Conservation (phyloP, 92 coral and sea anemone genomes). For the Isaurus tuberculatus region DNA sequence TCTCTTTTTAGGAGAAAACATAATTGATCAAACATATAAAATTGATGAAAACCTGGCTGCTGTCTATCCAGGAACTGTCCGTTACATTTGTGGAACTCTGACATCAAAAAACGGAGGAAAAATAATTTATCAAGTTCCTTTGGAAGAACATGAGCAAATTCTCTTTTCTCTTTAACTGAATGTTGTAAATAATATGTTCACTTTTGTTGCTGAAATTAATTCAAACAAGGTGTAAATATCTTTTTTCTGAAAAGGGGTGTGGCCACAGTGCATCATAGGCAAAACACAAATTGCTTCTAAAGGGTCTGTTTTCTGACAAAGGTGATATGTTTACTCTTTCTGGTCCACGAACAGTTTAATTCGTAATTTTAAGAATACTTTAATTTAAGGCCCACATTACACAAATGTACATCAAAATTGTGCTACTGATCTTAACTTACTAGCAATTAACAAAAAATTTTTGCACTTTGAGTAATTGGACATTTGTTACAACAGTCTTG, state of each 20-base stretch:
- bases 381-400: too few species aligned
- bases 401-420: too few species aligned
- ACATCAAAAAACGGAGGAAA: conserved; percentile 32
- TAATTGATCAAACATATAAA: conserved; percentile 46
- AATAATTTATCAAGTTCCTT: conserved; percentile 46
- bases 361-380: too few species aligned
- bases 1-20: conserved; percentile 41
- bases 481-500: too few species aligned
- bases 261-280: conserved; percentile 7
- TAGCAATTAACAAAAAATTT: too few species aligned
- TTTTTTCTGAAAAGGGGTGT: neutral
- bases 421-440: too few species aligned
- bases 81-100: conserved; percentile 37
- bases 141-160: conserved; percentile 46
- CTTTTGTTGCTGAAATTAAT: conserved; percentile 3
- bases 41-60: conserved; percentile 44
- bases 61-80: conserved; percentile 48
- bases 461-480: too few species aligned
- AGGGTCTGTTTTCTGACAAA: conserved; percentile 4
- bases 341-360: too few species aligned
- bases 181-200: neutral
- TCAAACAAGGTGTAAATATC: conserved; percentile 7
- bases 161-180: conserved; percentile 20
- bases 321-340: neutral
- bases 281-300: neutral